Evolutionary conservation across 2,797 vertebrate species (phyloP).

Genomic region (Gallinago stenura): DNA sequence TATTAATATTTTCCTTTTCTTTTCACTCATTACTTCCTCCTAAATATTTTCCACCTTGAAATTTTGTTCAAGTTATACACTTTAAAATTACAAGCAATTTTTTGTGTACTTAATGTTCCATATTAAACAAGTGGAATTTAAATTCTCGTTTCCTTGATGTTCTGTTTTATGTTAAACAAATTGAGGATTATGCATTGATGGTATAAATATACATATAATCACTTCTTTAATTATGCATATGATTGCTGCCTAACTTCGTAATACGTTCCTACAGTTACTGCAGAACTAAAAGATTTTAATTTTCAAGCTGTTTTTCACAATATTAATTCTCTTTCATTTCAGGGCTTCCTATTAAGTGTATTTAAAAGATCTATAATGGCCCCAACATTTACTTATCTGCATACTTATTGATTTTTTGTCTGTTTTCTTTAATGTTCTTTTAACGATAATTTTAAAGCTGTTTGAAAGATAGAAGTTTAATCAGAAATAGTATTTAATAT

Average conservation of each 20-base stretch:
- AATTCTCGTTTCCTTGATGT: slow-evolving; percentile 69
- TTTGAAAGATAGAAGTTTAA: slow-evolving; percentile 32
- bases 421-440: slow-evolving; percentile 42
- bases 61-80: slow-evolving; percentile 49
- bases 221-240: slow-evolving; percentile 76
- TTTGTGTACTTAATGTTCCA: slow-evolving; percentile 61
- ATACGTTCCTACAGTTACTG: slow-evolving; percentile 61
- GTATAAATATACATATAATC: slow-evolving; percentile 78
- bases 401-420: not conserved
- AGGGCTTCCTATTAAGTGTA: not conserved
- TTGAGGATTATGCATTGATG: slow-evolving; percentile 70
- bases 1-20: slow-evolving; percentile 70
- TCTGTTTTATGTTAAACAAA: slow-evolving; percentile 78
- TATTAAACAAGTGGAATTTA: slow-evolving; percentile 72
- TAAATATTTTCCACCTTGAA: slow-evolving; percentile 63
- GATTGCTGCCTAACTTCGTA: slow-evolving; percentile 72
- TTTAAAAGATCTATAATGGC: slow-evolving; percentile 6
- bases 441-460: slow-evolving; percentile 19
- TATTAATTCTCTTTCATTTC: slow-evolving; percentile 59
- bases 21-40: slow-evolving; percentile 51
- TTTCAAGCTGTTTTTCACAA: slow-evolving; percentile 58
- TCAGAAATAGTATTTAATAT: slow-evolving; percentile 20
- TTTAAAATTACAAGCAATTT: slow-evolving; percentile 64
- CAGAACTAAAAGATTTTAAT: slow-evolving; percentile 70
- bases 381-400: slow-evolving; percentile 38